Conservation (phyloP, 2,113 vertebrate species). For the Labrus mixtus region DNA sequence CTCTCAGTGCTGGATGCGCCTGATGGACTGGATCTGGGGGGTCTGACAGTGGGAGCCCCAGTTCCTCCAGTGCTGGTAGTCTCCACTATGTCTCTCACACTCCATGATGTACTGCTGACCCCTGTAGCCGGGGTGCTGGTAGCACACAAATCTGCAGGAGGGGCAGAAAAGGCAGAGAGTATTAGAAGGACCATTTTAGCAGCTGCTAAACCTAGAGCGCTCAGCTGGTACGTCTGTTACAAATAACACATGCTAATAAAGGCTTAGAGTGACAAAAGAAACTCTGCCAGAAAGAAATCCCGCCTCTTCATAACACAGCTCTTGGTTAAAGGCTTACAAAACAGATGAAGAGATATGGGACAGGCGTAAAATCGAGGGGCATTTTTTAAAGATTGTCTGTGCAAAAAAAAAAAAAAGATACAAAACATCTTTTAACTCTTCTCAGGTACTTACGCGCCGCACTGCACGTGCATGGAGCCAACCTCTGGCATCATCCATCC, state of each 20-base stretch:
- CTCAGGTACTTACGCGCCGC: slow-evolving; percentile 82
- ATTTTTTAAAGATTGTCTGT: neutral
- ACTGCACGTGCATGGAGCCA: slow-evolving; percentile 88
- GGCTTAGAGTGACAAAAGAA: neutral
- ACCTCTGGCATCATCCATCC: slow-evolving; percentile 85
- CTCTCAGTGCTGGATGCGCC: slow-evolving; percentile 85
- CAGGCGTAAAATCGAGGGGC: neutral
- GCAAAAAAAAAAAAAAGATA: neutral
- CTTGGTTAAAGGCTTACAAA: neutral
- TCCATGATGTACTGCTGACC: slow-evolving; percentile 89
- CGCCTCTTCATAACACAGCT: too few relatives aligned
- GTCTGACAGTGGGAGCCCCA: slow-evolving; percentile 88
- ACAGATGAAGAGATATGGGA: neutral
- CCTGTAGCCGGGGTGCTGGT: slow-evolving; percentile 86
- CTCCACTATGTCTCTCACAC: slow-evolving; percentile 86
- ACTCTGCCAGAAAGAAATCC: too few relatives aligned
- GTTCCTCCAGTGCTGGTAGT: slow-evolving; percentile 87
- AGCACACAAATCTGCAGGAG: slow-evolving; percentile 84
- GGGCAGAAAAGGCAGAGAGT: neutral
- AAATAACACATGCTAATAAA: neutral
- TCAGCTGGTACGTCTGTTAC: slow-evolving; percentile 17
- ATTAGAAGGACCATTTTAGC: slow-evolving; percentile 32
- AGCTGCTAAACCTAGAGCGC: neutral
- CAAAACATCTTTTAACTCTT: neutral
- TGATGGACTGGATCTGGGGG: slow-evolving; percentile 88